Conservation (phyloP, 2,888 invertebrate species). For the Eustalomyia histrio region DNA sequence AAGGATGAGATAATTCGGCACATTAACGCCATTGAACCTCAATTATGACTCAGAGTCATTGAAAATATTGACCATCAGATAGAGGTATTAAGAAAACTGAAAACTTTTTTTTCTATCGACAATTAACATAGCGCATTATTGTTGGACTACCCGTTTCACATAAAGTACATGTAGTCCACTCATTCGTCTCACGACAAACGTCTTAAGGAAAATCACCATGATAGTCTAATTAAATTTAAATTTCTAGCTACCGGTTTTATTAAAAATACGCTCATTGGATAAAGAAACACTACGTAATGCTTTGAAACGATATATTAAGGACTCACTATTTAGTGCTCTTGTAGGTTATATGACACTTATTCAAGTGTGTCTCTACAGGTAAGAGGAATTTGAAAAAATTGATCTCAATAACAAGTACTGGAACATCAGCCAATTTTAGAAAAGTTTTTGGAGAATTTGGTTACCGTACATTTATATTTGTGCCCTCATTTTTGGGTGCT, state of each 20-base stretch:
- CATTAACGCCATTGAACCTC: too few relatives aligned
- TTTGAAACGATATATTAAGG: conserved; percentile 67
- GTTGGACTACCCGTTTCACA: too few relatives aligned
- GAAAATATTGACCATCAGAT: too few relatives aligned
- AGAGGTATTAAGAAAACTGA: too few relatives aligned
- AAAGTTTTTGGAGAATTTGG: conserved; percentile 68
- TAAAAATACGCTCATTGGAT: conserved; percentile 64
- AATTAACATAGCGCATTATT: too few relatives aligned
- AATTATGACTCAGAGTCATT: too few relatives aligned
- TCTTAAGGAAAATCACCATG: too few relatives aligned
- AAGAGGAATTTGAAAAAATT: not conserved
- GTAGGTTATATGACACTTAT: conserved; percentile 60
- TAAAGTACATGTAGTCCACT: too few relatives aligned
- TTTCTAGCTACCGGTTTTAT: conserved; percentile 68
- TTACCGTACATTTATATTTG: conserved; percentile 58
- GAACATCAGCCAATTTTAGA: conserved; percentile 48
- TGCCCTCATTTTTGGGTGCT: conserved; percentile 69
- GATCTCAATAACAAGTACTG: not conserved
- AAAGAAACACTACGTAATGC: conserved; percentile 62
- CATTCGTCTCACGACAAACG: too few relatives aligned
- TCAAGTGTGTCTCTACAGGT: conserved; percentile 71
- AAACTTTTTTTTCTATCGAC: too few relatives aligned
- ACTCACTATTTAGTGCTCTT: conserved; percentile 65
- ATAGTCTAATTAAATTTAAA: not conserved
- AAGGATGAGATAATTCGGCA: too few relatives aligned